Evolutionary conservation across 2,797 vertebrate species (phyloP).

Genomic region (Vespertilio murinus): DNA sequence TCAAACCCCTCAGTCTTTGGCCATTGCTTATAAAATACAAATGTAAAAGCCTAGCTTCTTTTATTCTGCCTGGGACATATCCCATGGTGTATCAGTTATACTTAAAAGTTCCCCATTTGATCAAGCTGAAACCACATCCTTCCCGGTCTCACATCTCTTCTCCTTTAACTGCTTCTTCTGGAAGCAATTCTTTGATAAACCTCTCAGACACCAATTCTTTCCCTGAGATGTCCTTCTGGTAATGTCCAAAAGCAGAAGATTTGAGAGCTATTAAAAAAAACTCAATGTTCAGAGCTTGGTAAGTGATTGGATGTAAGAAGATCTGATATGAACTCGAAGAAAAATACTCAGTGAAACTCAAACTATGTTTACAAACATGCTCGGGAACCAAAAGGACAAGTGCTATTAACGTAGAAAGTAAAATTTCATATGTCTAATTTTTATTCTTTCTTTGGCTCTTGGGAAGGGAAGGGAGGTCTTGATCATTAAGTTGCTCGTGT

Average conservation of each 20-base stretch:
- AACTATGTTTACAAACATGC: neutral
- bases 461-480: neutral
- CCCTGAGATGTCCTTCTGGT: neutral
- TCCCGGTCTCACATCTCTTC: neutral
- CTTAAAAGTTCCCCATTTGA: neutral
- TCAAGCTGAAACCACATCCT: neutral
- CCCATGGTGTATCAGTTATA: neutral
- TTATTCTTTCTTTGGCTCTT: conserved; percentile 16
- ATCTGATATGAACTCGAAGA: neutral
- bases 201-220: neutral
- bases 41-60: neutral
- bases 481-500: neutral
- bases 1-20: neutral
- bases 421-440: neutral
- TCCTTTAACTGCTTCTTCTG: neutral
- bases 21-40: neutral
- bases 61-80: neutral
- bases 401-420: neutral
- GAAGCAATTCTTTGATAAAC: neutral
- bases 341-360: neutral
- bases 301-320: neutral
- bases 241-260: neutral
- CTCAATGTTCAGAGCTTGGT: neutral
- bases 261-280: neutral
- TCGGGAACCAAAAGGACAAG: neutral